A percentile compares a stretch with the other conserved stretches of the same genome.
phyloP scores from a whole-genome alignment of 2,113 vertebrate species.

The Monopterus albus region DNA sequence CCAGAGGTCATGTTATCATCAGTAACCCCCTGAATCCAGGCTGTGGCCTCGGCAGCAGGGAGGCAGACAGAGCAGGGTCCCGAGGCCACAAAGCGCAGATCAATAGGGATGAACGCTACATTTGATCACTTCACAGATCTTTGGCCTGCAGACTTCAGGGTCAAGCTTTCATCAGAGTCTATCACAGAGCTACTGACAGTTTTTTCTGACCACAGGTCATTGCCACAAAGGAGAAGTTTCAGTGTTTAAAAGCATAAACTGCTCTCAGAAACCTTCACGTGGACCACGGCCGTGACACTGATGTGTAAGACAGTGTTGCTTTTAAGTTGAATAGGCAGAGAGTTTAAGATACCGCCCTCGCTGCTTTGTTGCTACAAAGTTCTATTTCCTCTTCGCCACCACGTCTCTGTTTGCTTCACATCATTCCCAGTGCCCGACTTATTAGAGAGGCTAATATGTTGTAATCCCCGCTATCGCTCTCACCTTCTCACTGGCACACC shows the following conservation, averaged over 20 bases:
- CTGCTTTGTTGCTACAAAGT: conserved; percentile 63
- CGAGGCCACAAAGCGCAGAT: conserved; percentile 54
- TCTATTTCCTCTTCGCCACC: conserved; percentile 60
- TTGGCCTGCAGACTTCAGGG: conserved; percentile 61
- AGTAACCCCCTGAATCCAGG: conserved; percentile 57
- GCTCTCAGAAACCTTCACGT: not conserved
- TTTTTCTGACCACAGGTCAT: conserved; percentile 26
- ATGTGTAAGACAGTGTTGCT: conserved; percentile 23
- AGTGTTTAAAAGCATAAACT: conserved; percentile 27
- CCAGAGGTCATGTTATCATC: conserved; percentile 67
- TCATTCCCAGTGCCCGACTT: conserved; percentile 68
- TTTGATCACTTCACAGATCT: conserved; percentile 75
- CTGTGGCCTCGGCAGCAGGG: conserved; percentile 49
- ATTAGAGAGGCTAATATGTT: conserved; percentile 87
- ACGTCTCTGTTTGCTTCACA: conserved; percentile 58
- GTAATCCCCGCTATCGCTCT: conserved; percentile 84
- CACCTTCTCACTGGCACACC: conserved; percentile 77
- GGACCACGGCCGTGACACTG: conserved; percentile 4
- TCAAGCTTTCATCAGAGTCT: conserved; percentile 61
- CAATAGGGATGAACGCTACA: conserved; percentile 63
- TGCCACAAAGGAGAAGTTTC: conserved; percentile 12
- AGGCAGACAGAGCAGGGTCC: conserved; percentile 28
- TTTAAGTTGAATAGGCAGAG: conserved; percentile 16
- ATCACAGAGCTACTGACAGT: conserved; percentile 17
- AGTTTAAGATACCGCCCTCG: conserved; percentile 22